Percentiles rank a stretch among this genome's conserved stretches.
These are phyloP conservation scores for Bellardia bayeri DNA, from an alignment of 2,888 invertebrate genomes.

Conservation along the genomic window DNA sequence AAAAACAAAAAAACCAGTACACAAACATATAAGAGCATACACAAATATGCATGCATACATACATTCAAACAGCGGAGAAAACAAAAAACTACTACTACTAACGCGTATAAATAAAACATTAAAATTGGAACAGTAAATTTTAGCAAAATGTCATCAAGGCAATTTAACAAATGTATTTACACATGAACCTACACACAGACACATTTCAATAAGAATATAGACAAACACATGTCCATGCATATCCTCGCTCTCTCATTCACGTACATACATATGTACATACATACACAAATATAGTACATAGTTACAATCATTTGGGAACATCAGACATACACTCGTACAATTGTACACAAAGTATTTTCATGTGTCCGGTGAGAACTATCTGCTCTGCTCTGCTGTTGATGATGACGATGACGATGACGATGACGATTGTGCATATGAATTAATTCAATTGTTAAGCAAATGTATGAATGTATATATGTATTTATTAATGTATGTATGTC, in stretches of 20 bases:
- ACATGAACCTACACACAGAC: slow-evolving; percentile 59
- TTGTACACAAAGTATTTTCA: slow-evolving; percentile 62
- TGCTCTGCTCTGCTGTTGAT: slow-evolving; percentile 26
- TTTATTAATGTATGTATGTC: not conserved
- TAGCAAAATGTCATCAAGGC: slow-evolving; percentile 73
- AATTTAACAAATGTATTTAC: slow-evolving; percentile 72
- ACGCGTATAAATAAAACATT: slow-evolving; percentile 73
- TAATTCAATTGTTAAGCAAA: slow-evolving; percentile 71
- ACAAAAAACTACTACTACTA: slow-evolving; percentile 44
- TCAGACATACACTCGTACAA: slow-evolving; percentile 14
- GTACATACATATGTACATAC: no score
- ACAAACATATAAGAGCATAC: slow-evolving; percentile 7
- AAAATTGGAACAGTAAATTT: slow-evolving; percentile 73
- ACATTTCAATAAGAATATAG: slow-evolving; percentile 42
- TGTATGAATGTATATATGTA: slow-evolving; percentile 45
- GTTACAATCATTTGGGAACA: slow-evolving; percentile 55
- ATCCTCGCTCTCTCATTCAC: no score
- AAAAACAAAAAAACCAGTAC: slow-evolving; percentile 25
- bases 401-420: slow-evolving; percentile 45
- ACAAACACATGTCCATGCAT: not conserved
- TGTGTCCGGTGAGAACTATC: slow-evolving; percentile 62
- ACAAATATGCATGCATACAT: not conserved
- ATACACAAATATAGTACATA: no score
- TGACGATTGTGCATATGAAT: slow-evolving; percentile 61
- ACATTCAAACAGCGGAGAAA: slow-evolving; percentile 18